Evolutionary conservation across 2,113 vertebrate genomes (phyloP).

Genomic region (Gasterosteus nipponicus): DNA sequence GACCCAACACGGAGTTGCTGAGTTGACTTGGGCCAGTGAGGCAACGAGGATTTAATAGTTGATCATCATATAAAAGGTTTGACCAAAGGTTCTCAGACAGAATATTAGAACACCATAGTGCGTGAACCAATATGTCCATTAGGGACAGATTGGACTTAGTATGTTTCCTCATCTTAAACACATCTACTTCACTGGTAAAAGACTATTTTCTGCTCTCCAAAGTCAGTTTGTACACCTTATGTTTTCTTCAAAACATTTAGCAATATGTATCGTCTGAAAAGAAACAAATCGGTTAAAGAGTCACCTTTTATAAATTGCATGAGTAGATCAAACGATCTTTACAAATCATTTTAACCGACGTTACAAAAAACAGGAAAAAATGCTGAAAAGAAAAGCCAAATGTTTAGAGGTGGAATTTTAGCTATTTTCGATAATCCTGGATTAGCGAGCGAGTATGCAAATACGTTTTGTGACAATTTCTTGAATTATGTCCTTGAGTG

Average conservation of each 20-base stretch:
- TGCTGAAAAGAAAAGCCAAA: constrained; percentile 35
- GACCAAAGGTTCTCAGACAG: constrained; percentile 3
- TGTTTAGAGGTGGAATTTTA: constrained; percentile 76
- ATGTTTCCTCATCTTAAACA: constrained; percentile 40
- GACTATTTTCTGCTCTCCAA: constrained; percentile 62
- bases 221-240: constrained; percentile 27
- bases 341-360: constrained; percentile 43
- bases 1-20: too few species aligned
- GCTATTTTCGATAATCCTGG: constrained; percentile 2
- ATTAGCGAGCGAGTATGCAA: too few species aligned
- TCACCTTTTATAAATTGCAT: constrained; percentile 77
- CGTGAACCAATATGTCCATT: neutral
- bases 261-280: constrained; percentile 43
- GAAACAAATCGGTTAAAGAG: constrained; percentile 35
- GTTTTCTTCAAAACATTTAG: constrained; percentile 19
- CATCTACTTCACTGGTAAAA: constrained; percentile 55
- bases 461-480: constrained; percentile 61
- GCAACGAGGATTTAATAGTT: neutral
- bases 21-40: too few species aligned
- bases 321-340: constrained; percentile 66
- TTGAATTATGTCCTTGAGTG: constrained; percentile 71
- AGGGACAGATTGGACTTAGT: constrained; percentile 3
- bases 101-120: neutral
- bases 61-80: constrained; percentile 16
- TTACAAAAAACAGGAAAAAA: constrained; percentile 32